Evolutionary conservation across 2,113 vertebrate genomes (phyloP).

Genomic region (Falcunculus frontatus): DNA sequence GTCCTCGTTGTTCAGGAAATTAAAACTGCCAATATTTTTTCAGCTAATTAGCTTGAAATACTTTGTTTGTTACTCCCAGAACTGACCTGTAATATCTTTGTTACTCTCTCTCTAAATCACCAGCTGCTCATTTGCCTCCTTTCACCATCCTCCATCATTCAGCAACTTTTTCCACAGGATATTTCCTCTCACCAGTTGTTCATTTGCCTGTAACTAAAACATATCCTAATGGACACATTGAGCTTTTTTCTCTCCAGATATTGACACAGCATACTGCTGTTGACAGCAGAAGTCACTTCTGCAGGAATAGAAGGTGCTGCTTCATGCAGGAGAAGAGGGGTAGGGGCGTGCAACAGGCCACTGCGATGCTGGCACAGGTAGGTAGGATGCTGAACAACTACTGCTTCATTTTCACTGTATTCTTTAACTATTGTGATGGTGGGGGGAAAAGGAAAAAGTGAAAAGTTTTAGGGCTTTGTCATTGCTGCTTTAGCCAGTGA

Average conservation of each 20-base stretch:
- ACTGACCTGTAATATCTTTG: not conserved
- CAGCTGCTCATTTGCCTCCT: not conserved
- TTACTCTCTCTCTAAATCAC: not conserved
- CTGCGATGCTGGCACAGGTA: not conserved
- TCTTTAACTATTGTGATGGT: not conserved
- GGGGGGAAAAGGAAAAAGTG: rapidly evolving
- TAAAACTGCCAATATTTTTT: not conserved
- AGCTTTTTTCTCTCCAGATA: not conserved
- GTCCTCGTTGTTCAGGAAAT: constrained; percentile 14
- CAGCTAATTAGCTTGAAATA: constrained; percentile 22
- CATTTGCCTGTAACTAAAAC: not conserved
- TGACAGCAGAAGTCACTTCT: not conserved
- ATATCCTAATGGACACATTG: not conserved
- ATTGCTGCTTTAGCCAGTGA: not conserved
- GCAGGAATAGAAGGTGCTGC: not conserved
- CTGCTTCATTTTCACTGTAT: not conserved
- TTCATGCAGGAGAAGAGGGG: rapidly evolving
- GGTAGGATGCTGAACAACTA: not conserved
- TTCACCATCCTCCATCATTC: not conserved
- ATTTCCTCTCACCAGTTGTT: not conserved
- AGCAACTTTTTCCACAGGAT: constrained; percentile 1
- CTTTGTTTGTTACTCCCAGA: not conserved
- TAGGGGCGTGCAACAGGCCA: not conserved
- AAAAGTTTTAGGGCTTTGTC: not conserved
- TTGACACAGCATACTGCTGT: rapidly evolving